Percentiles rank a stretch among this genome's conserved stretches.
Evolutionary conservation across 2,797 vertebrate species (phyloP).

Genomic region (Channallabes apus): DNA sequence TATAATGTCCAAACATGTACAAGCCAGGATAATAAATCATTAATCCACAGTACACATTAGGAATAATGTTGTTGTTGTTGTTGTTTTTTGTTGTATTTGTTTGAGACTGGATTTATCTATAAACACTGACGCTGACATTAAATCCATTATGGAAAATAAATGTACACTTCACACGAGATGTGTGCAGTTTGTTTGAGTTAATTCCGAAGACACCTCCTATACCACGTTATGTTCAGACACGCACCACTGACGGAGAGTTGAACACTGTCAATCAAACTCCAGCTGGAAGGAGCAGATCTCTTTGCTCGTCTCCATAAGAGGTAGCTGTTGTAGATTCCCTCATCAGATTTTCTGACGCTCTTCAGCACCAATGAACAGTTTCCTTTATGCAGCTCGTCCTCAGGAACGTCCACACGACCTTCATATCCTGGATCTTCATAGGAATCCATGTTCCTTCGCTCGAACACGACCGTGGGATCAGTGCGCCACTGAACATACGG

Average conservation of each 20-base stretch:
- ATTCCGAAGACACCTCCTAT: too few relatives aligned
- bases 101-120: too few relatives aligned
- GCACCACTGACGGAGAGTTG: background rate
- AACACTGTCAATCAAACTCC: background rate
- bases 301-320: background rate
- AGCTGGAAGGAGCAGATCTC: background rate
- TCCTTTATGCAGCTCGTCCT: background rate
- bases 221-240: background rate
- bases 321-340: background rate
- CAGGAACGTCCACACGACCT: conserved; percentile 17
- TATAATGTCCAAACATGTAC: too few relatives aligned
- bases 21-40: too few relatives aligned
- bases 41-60: too few relatives aligned
- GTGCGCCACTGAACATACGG: conserved; percentile 3
- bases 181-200: too few relatives aligned
- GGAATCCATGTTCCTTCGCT: background rate
- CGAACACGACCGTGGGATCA: background rate
- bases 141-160: too few relatives aligned
- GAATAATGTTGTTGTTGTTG: too few relatives aligned
- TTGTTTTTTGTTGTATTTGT: too few relatives aligned
- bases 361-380: background rate
- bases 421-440: background rate
- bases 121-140: too few relatives aligned
- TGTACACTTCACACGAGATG: too few relatives aligned
- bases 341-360: background rate